Conservation (phyloP, 1,140 invertebrate genomes). For the Pemphigus obesinymphae region DNA sequence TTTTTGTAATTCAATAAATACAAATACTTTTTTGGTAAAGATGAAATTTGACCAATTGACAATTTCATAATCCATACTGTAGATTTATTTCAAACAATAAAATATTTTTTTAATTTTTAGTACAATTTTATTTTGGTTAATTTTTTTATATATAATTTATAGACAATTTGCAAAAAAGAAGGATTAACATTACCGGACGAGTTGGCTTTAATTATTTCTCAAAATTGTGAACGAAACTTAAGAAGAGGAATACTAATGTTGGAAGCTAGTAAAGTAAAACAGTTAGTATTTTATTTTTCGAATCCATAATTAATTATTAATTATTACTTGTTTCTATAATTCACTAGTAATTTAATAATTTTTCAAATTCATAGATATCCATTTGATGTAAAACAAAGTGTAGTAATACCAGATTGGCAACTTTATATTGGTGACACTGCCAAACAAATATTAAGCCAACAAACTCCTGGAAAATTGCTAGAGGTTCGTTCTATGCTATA, state of each 20-base stretch:
- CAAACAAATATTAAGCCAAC: constrained; percentile 79
- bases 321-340: background rate
- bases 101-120: too few relatives aligned
- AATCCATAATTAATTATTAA: too few relatives aligned
- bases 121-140: too few relatives aligned
- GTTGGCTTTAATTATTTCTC: constrained; percentile 72
- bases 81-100: too few relatives aligned
- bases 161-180: constrained; percentile 81
- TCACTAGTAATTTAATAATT: constrained; percentile 11
- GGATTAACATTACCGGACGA: constrained; percentile 70
- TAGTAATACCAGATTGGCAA: constrained; percentile 91
- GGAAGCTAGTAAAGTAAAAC: constrained; percentile 88
- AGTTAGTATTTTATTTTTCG: constrained; percentile 55
- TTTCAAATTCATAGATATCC: constrained; percentile 61
- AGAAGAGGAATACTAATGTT: constrained; percentile 87
- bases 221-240: constrained; percentile 83
- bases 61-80: too few relatives aligned
- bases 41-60: too few relatives aligned
- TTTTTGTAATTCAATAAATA: too few relatives aligned
- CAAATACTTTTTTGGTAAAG: too few relatives aligned
- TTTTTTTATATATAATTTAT: background rate
- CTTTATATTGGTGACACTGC: constrained; percentile 83
- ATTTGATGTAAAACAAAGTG: constrained; percentile 74
- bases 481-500: constrained; percentile 85
- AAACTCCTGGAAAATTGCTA: constrained; percentile 76